phyloP scores from a whole-genome alignment of 2,113 vertebrate genomes.

The Colaptes auratus region DNA sequence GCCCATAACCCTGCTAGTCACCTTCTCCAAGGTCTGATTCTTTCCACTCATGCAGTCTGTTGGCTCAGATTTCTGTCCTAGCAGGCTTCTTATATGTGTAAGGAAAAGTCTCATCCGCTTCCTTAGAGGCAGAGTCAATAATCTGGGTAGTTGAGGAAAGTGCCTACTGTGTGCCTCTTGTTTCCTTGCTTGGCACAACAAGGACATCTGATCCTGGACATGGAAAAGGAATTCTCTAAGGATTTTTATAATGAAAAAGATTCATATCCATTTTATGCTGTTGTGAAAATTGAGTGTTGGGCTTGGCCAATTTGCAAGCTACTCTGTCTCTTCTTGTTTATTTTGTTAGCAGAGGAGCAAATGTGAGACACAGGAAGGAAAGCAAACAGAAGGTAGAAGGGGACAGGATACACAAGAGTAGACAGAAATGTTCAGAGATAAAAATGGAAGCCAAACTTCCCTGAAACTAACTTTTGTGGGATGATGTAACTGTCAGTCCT shows the following conservation, averaged over 20 bases:
- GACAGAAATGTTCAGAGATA: neutral
- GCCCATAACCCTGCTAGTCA: rapidly evolving
- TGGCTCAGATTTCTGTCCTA: neutral
- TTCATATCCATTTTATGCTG: neutral
- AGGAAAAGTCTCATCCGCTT: neutral
- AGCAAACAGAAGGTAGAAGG: neutral
- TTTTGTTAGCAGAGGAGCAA: slow-evolving; percentile 5
- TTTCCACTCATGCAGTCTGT: neutral
- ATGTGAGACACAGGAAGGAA: neutral
- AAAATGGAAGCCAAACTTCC: neutral
- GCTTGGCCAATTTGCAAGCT: neutral
- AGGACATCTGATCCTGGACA: neutral
- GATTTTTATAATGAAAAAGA: neutral
- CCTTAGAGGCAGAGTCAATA: neutral
- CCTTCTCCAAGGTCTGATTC: neutral
- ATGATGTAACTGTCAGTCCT: neutral
- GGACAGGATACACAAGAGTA: neutral
- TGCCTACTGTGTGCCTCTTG: neutral
- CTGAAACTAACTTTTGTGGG: neutral
- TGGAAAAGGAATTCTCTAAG: neutral
- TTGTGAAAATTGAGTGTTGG: neutral
- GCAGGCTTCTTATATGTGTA: neutral
- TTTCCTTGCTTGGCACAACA: neutral
- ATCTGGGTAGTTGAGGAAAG: neutral
- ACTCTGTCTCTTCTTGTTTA: neutral